Evolutionary conservation across 2,888 invertebrate genomes (phyloP).

Genomic region (Bruchidius siliquastri): DNA sequence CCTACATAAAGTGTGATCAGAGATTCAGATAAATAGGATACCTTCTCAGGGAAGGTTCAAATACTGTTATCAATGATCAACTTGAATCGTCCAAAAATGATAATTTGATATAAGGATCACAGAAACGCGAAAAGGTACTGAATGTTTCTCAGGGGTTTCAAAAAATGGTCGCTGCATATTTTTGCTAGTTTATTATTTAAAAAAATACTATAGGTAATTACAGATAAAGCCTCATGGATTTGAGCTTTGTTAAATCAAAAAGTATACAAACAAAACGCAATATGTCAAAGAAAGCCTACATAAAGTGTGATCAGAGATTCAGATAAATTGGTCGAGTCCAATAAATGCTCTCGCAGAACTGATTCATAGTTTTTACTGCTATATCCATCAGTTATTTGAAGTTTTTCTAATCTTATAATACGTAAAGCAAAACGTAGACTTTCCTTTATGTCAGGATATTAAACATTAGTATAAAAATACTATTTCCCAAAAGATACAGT

Average conservation of each 20-base stretch:
- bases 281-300: not conserved
- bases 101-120: too few relatives aligned
- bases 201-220: not conserved
- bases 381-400: not conserved
- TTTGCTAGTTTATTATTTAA: not conserved
- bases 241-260: not conserved
- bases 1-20: not conserved
- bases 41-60: too few relatives aligned
- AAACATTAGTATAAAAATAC: slow-evolving; percentile 13
- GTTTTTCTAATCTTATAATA: not conserved
- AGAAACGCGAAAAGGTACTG: too few relatives aligned
- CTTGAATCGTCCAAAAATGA: too few relatives aligned
- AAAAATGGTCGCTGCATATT: not conserved
- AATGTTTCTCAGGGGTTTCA: too few relatives aligned
- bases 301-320: not conserved
- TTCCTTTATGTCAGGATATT: slow-evolving; percentile 20
- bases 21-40: not conserved
- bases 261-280: not conserved
- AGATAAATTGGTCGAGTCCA: not conserved
- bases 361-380: not conserved
- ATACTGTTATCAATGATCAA: too few relatives aligned
- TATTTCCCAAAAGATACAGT: not conserved
- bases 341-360: too few relatives aligned
- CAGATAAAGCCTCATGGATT: not conserved
- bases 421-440: slow-evolving; percentile 8